A percentile compares a stretch with the other conserved stretches of the same genome.
phyloP scores from a whole-genome alignment of 2,113 vertebrate genomes.

The Ictidomys tridecemlineatus region DNA sequence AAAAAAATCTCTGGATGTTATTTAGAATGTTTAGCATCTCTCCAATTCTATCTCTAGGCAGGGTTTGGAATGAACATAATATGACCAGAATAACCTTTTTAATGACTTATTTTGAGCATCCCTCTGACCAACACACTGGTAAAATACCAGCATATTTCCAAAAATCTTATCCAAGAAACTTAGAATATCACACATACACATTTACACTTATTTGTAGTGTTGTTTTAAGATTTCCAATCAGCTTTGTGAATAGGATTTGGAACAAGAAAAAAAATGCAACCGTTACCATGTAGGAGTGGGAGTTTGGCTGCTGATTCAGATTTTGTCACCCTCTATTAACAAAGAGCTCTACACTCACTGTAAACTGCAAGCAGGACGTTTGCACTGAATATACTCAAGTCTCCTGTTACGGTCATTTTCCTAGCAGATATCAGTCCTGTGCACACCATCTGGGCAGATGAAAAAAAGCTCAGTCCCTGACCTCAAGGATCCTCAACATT shows the following conservation, averaged over 20 bases:
- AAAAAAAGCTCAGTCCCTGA: not conserved
- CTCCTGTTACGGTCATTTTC: not conserved
- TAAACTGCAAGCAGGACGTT: not conserved
- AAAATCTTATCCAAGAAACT: constrained; percentile 18
- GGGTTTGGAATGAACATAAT: not conserved
- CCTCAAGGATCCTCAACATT: not conserved
- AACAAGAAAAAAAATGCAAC: not conserved
- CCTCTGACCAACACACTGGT: not conserved
- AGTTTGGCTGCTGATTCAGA: constrained; percentile 17
- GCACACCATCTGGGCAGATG: not conserved
- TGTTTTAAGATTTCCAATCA: constrained; percentile 2
- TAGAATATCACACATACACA: not conserved
- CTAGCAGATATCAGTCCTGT: not conserved
- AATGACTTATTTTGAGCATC: not conserved
- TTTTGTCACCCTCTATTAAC: not conserved
- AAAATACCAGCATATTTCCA: not conserved
- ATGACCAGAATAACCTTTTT: not conserved
- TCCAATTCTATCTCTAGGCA: not conserved
- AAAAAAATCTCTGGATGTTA: not conserved
- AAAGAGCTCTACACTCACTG: not conserved
- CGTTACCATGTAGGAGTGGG: not conserved
- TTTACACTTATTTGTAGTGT: not conserved
- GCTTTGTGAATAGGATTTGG: not conserved
- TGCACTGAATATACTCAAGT: not conserved
- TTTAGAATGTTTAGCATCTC: not conserved